Base-by-base conservation (phyloP, 37 sponge, comb jelly and placozoan genomes). In the Dysidea cf. avara region DNA sequence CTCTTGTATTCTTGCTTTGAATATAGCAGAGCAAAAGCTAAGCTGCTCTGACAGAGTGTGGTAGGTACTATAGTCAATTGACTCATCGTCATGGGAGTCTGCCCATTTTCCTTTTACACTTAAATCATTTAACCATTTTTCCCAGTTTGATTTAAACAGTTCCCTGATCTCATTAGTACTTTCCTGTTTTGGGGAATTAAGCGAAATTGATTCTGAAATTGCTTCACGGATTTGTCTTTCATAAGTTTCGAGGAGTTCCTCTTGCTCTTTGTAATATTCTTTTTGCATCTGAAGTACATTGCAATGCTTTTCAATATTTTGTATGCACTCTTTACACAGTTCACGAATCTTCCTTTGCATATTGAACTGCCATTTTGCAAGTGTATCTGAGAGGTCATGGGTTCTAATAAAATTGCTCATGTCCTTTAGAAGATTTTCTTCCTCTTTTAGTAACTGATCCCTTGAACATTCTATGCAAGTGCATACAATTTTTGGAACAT, bases 331-430 rank as follows among this genome's bases (percentile, higher is more conserved):
- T n/a, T n/a, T n/a, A n/a, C n/a, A n/a, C n/a, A n/a, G n/a, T n/a
- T n/a, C n/a, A n/a, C n/a, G n/a, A n/a, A n/a, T n/a, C n/a, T n/a
- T n/a, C n/a, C n/a, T n/a, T n/a, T n/a, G n/a, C n/a, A n/a, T n/a
- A 20, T 56, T 22, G 6, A 16, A 20, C 2, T 72, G 5, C 58
- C 59, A 56, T 38, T 72, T 35, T 16, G 34, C 3, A 24, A 72
- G 2, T 5, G 55, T 72, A 11, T 56, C 43, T 22, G n/a, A 4
- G 3, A 40, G 16, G 7, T 28, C 21, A 33, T 46, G 31, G 39
- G 53, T 58, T 56, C 31, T 39, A 72, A 72, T 56, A 38, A 52
- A 72, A 3, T 28, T 56, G 2, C 39, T 35, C 72, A 57, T 34
- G 16, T 56, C 55, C 1, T 33, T 40, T n/a, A 39, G 11, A 11